Conservation (phyloP, 2,797 vertebrate genomes). For the Notolabrus celidotus region DNA sequence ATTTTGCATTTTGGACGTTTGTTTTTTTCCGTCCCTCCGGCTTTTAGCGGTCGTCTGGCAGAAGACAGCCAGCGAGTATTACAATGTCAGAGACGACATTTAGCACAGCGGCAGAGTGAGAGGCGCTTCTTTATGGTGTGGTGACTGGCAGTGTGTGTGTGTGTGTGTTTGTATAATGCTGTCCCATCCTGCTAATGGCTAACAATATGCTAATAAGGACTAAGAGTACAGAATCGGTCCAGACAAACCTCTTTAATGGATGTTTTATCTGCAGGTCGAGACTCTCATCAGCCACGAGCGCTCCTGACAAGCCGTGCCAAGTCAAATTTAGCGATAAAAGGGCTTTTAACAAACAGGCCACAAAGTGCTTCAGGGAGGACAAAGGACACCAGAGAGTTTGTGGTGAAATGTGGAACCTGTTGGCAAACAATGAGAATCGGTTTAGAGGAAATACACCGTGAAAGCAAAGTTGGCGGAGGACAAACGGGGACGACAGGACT, state of each 20-base stretch:
- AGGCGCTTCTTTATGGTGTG: slow-evolving; percentile 72
- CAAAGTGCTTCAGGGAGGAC: slow-evolving; percentile 65
- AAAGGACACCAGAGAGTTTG: slow-evolving; percentile 54
- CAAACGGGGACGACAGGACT: slow-evolving; percentile 54
- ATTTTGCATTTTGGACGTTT: slow-evolving; percentile 79
- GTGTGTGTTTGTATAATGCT: slow-evolving; percentile 25
- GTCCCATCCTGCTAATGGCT: slow-evolving; percentile 66
- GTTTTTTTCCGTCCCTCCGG: slow-evolving; percentile 45
- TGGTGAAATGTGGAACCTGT: slow-evolving; percentile 73
- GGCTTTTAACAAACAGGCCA: slow-evolving; percentile 74
- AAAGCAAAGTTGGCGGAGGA: slow-evolving; percentile 65
- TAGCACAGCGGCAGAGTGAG: slow-evolving; percentile 64
- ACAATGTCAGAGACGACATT: slow-evolving; percentile 67
- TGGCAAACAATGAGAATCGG: slow-evolving; percentile 57
- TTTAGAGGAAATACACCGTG: slow-evolving; percentile 61
- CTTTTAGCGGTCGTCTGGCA: slow-evolving; percentile 80
- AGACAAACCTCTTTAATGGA: slow-evolving; percentile 75
- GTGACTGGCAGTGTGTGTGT: slow-evolving; percentile 51
- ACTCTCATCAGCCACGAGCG: slow-evolving; percentile 72
- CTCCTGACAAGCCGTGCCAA: slow-evolving; percentile 75
- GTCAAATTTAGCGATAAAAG: slow-evolving; percentile 76
- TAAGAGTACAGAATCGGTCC: slow-evolving; percentile 57
- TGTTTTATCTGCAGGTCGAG: slow-evolving; percentile 75
- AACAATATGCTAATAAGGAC: slow-evolving; percentile 78
- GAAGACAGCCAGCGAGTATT: slow-evolving; percentile 67